A percentile compares a stretch with the other conserved stretches of the same genome.
Evolutionary conservation across 2,797 vertebrate genomes (phyloP).

Genomic region (Hyperoplus lanceolatus): DNA sequence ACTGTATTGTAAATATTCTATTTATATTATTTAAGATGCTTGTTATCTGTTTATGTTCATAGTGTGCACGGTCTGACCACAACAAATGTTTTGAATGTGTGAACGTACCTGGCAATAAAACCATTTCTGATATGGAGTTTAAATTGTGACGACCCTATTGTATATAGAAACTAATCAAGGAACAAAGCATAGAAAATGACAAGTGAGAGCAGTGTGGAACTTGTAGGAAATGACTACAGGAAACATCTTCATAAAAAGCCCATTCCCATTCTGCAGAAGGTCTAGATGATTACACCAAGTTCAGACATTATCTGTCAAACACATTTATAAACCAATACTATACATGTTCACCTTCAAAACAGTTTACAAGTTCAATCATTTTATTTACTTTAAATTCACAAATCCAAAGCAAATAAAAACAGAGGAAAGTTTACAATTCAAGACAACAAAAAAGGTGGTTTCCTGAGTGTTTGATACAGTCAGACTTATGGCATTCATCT

Average conservation of each 20-base stretch:
- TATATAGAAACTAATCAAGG: neutral
- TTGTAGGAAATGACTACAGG: neutral
- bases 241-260: neutral
- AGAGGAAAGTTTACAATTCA: slow-evolving; percentile 21
- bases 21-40: too few relatives aligned
- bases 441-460: slow-evolving; percentile 37
- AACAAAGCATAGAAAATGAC: slow-evolving; percentile 22
- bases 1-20: too few relatives aligned
- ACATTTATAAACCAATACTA: neutral
- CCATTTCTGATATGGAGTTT: neutral
- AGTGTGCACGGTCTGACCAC: too few relatives aligned
- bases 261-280: neutral
- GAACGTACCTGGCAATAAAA: too few relatives aligned
- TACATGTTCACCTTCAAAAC: slow-evolving; percentile 3
- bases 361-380: slow-evolving; percentile 17
- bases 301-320: slow-evolving; percentile 1
- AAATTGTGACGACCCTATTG: neutral
- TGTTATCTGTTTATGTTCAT: too few relatives aligned
- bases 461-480: slow-evolving; percentile 78
- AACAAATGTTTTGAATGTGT: too few relatives aligned
- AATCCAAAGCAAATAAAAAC: slow-evolving; percentile 51
- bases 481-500: slow-evolving; percentile 77
- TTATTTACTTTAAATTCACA: slow-evolving; percentile 59
- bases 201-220: neutral
- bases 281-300: slow-evolving; percentile 8